A percentile compares a stretch with the other conserved stretches of the same genome.
These are phyloP conservation scores for Drosophila birchii DNA, from an alignment of 2,888 invertebrate species.

Conservation along the genomic window DNA sequence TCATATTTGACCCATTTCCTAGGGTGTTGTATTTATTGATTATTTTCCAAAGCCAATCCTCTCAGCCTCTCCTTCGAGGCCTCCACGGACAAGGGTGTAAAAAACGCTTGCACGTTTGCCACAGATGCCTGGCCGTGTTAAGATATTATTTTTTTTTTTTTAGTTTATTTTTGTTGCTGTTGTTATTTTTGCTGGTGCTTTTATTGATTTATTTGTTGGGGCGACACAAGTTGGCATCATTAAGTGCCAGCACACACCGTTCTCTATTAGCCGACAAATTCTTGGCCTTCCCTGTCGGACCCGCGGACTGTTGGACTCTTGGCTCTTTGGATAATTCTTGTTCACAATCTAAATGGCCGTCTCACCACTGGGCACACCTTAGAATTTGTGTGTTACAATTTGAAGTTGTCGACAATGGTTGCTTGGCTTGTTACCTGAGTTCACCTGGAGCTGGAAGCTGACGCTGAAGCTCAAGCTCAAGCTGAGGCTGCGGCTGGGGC, in stretches of 20 bases:
- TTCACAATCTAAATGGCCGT: conserved; percentile 81
- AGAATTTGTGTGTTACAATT: conserved; percentile 81
- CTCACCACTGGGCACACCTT: conserved; percentile 68
- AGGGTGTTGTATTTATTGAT: neutral
- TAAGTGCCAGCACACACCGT: conserved; percentile 76
- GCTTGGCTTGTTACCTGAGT: conserved; percentile 47
- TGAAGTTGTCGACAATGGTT: conserved; percentile 76
- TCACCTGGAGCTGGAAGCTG: conserved; percentile 32
- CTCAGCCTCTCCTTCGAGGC: conserved; percentile 9
- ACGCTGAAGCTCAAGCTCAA: conserved; percentile 28
- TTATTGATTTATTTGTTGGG: conserved; percentile 57
- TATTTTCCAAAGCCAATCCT: neutral
- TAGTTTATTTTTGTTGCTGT: conserved; percentile 4
- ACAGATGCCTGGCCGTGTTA: conserved; percentile 31
- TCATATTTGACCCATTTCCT: neutral
- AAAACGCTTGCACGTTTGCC: conserved; percentile 35
- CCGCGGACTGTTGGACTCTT: conserved; percentile 37
- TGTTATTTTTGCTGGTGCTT: conserved; percentile 20
- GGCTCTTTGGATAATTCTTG: conserved; percentile 68
- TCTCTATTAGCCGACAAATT: conserved; percentile 80
- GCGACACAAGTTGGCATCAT: conserved; percentile 76
- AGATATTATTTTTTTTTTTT: conserved; percentile 2
- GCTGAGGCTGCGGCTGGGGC: conserved; percentile 41
- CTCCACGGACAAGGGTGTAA: conserved; percentile 20
- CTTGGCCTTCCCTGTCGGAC: conserved; percentile 78